Base-by-base conservation (phyloP, 2,797 vertebrate genomes). In the Helostoma temminkii region DNA sequence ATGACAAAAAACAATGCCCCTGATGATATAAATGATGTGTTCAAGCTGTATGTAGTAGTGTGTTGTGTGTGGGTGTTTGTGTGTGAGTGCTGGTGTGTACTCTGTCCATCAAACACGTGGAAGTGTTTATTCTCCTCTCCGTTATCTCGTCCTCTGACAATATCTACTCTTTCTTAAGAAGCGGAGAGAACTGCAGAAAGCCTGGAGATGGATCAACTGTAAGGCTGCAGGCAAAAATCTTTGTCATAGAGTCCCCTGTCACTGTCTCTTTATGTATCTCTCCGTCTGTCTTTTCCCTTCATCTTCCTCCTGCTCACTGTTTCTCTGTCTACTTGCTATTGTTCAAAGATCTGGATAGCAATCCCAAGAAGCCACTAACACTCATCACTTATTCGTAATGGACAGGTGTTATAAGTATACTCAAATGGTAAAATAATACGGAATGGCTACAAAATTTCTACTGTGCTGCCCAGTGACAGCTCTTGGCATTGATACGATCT, bases 191-290 rank as follows among this genome's bases (percentile, higher is more conserved):
- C 63, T 55, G 49, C 24, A 63, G 76, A 45, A 49, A 67, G 66
- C 75, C 14, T 26, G 66, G 72, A 66, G 69, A 69, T 21, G 49
- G 66, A 69, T 69, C 55, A 78, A 73, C 75, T 85, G 47, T 68
- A 82, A 55, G 64, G 62, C 88, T 82, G 65, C 57, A 67, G 82
- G 76, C 80, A 50, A 56, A 82, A 66, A 85, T 86, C 76, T 86
- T 76, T 78, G 78, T 85, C 78, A 71, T 55, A 78, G 64, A 43
- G 63, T 81, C 79, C 63, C 74, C 52, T 32, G 52, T 66, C 46
- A 19, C 66, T 37, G 22, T 74, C 71, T 78, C 63, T 74, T 55
- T 45, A 55, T 65, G 50, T 52, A 24, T 74, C 49, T 66, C 58
- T 81, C 64, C 19, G 32, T 71, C 59, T 34, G 22, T 71, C 54